Evolutionary conservation across 2,888 invertebrate species (phyloP).

Genomic region (Cephus runcator): DNA sequence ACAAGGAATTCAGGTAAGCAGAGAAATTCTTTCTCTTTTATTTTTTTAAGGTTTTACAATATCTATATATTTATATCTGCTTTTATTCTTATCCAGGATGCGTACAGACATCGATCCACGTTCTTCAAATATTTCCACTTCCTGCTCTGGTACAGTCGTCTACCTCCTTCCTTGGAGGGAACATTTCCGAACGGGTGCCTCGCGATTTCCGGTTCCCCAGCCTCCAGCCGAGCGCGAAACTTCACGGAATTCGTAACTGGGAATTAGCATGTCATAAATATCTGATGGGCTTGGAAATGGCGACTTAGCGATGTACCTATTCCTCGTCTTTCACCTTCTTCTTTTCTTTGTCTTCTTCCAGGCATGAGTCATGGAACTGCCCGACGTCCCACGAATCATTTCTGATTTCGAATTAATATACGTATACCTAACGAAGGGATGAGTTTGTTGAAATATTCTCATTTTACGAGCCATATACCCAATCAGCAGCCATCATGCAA

Average conservation of each 20-base stretch:
- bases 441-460: conserved; percentile 17
- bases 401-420: not conserved
- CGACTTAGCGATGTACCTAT: not conserved
- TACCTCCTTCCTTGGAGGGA: conserved; percentile 19
- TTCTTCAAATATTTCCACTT: conserved; percentile 35
- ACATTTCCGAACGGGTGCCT: conserved; percentile 44
- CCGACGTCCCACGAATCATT: not conserved
- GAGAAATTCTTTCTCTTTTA: not conserved
- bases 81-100: not conserved
- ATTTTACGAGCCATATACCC: conserved; percentile 30
- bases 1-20: not conserved
- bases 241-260: conserved; percentile 61
- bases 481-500: conserved; percentile 34
- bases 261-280: conserved; percentile 64
- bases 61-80: not conserved
- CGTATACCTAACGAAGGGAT: not conserved
- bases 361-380: not conserved
- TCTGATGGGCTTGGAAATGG: conserved; percentile 38
- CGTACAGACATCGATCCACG: conserved; percentile 33
- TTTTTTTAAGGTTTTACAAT: not conserved
- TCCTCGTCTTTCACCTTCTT: not conserved
- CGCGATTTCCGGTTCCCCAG: conserved; percentile 19
- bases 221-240: conserved; percentile 45
- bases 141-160: conserved; percentile 15
- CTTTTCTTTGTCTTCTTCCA: not conserved